These are phyloP conservation scores for Pseudoatta argentina DNA, from an alignment of 1,140 invertebrate genomes.

Conservation along the genomic window DNA sequence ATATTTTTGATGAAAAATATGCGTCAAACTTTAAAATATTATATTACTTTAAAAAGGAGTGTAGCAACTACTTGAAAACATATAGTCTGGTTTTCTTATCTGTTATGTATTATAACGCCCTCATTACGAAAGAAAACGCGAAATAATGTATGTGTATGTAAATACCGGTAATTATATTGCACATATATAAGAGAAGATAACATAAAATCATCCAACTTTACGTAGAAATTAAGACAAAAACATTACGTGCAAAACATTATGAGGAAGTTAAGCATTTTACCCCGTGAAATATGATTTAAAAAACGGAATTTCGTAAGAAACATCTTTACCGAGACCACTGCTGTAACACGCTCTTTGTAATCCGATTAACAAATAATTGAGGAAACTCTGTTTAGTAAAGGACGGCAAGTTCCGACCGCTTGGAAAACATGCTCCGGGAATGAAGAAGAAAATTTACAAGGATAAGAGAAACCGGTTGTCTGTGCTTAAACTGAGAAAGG, in stretches of 20 bases:
- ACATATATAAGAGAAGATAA: neutral
- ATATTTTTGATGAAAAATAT: neutral
- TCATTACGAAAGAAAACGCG: neutral
- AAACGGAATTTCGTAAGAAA: constrained; percentile 33
- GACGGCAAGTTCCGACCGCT: constrained; percentile 15
- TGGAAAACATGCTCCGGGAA: constrained; percentile 31
- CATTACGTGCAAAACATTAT: neutral
- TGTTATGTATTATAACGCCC: neutral
- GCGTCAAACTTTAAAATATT: neutral
- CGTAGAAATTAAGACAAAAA: constrained; percentile 15
- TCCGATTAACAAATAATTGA: constrained; percentile 60
- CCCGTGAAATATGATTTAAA: constrained; percentile 26
- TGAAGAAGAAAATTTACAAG: constrained; percentile 45
- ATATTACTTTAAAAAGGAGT: neutral
- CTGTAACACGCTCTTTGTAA: constrained; percentile 39
- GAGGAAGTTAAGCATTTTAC: constrained; percentile 34
- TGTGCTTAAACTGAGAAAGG: neutral
- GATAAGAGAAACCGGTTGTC: constrained; percentile 36
- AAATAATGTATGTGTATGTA: neutral
- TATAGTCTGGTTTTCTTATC: neutral
- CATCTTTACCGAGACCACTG: neutral
- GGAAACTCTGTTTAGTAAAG: constrained; percentile 47
- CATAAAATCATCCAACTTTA: neutral
- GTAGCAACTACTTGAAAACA: neutral
- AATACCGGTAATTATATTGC: neutral